These are phyloP conservation scores for Scrobipalpa costella DNA, from an alignment of 2,888 invertebrate genomes.

Conservation along the genomic window DNA sequence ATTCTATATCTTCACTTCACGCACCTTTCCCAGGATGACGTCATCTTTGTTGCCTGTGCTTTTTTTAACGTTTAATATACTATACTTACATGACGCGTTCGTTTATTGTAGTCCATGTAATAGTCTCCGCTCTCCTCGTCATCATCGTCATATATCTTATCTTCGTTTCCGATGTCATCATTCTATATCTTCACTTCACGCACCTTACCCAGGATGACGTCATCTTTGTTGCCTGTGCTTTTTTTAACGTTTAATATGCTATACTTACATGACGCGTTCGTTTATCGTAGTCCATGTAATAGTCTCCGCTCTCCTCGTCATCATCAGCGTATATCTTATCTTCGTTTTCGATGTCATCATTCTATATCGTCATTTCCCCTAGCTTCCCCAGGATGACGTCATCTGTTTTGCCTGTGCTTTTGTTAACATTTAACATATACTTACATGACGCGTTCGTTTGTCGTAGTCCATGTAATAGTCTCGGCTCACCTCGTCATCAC, in stretches of 20 bases:
- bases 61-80: not conserved
- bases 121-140: too few species aligned
- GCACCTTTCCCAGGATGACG: not conserved
- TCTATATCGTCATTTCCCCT: constrained; percentile 30
- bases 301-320: constrained; percentile 59
- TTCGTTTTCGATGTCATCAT: constrained; percentile 62
- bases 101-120: too few species aligned
- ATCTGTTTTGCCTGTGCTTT: not conserved
- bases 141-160: too few species aligned
- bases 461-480: too few species aligned
- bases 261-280: constrained; percentile 55
- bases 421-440: constrained; percentile 32
- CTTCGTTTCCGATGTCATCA: too few species aligned
- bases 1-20: too few species aligned
- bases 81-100: too few species aligned
- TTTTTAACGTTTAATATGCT: not conserved
- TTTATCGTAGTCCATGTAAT: constrained; percentile 66
- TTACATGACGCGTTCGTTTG: too few species aligned
- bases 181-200: too few species aligned
- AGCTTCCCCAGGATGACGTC: not conserved
- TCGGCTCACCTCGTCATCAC: too few species aligned
- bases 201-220: not conserved
- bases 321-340: constrained; percentile 67
- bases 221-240: too few species aligned
- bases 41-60: not conserved